phyloP scores from a whole-genome alignment of 2,888 invertebrate species.

The Callimorpha dominula region DNA sequence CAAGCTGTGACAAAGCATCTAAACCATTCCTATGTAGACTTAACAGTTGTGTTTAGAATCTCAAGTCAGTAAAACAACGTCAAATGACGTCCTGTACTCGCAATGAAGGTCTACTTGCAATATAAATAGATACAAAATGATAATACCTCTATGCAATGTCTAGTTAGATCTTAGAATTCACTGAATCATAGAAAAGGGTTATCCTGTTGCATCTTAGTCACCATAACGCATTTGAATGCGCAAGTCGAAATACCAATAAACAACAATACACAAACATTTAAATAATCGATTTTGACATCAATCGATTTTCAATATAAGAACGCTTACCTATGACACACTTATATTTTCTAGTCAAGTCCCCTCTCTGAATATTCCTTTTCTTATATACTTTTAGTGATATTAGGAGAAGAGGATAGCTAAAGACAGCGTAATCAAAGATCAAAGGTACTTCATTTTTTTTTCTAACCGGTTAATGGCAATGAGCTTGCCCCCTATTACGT shows the following conservation, averaged over 20 bases:
- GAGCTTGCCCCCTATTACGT: too few species aligned
- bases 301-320: too few species aligned
- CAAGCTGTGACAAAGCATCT: too few species aligned
- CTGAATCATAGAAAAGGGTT: background rate
- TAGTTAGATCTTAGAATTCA: background rate
- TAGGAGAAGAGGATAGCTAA: too few species aligned
- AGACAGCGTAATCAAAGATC: too few species aligned
- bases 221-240: background rate
- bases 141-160: background rate
- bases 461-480: too few species aligned
- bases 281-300: background rate
- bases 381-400: too few species aligned
- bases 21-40: too few species aligned
- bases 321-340: too few species aligned
- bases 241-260: background rate
- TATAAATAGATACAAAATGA: background rate
- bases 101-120: background rate
- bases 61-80: background rate
- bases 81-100: background rate
- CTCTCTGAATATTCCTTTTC: too few species aligned
- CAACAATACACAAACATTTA: background rate
- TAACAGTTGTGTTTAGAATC: background rate
- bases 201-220: background rate
- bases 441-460: too few species aligned
- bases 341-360: too few species aligned